Evolutionary conservation across 2,113 vertebrate genomes (phyloP).

Genomic region (Nerophis ophidion): DNA sequence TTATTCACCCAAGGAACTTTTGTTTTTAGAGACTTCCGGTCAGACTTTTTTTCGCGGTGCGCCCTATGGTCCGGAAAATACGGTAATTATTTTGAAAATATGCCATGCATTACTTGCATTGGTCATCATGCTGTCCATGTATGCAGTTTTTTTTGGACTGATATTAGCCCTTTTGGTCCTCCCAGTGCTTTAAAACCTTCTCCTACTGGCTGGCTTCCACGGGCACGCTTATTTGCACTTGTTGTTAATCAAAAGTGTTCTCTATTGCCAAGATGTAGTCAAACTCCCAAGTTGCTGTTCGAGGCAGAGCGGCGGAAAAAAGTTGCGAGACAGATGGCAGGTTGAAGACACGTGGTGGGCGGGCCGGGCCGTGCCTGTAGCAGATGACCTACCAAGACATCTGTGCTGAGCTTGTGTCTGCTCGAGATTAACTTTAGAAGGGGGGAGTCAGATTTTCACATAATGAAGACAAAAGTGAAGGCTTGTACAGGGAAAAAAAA

Average conservation of each 20-base stretch:
- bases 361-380: neutral
- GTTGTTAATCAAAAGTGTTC: neutral
- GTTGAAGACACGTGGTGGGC: constrained; percentile 1
- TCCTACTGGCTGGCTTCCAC: neutral
- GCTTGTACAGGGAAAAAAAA: too few species aligned
- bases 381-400: constrained; percentile 4
- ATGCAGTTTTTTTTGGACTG: neutral
- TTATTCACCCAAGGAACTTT: too few species aligned
- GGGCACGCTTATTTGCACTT: neutral
- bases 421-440: neutral
- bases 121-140: too few species aligned
- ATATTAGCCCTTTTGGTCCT: too few species aligned
- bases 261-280: neutral
- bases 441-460: neutral
- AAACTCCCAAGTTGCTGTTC: neutral
- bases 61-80: too few species aligned
- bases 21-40: too few species aligned
- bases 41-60: too few species aligned
- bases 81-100: neutral
- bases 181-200: neutral
- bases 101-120: too few species aligned
- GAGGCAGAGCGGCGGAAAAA: neutral
- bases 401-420: neutral
- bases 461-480: neutral
- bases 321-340: constrained; percentile 1